Conservation (phyloP, 2,888 invertebrate genomes). For the Hedychridium roseum region DNA sequence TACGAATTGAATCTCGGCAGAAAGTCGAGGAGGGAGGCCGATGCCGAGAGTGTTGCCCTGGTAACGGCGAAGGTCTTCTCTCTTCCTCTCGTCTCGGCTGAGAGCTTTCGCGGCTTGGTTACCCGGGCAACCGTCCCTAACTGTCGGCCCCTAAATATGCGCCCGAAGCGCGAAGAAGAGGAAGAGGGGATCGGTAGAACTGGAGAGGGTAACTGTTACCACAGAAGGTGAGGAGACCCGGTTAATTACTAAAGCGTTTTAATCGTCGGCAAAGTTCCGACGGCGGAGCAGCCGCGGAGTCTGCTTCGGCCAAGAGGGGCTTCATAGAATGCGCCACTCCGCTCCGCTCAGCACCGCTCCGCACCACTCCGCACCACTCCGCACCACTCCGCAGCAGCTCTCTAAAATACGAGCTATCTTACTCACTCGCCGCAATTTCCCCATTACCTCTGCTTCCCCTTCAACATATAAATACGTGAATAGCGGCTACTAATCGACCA, state of each 20-base stretch:
- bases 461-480: too few species aligned
- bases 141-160: conserved; percentile 40
- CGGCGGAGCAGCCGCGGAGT: conserved; percentile 44
- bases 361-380: too few species aligned
- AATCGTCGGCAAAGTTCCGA: conserved; percentile 63
- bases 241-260: conserved; percentile 65
- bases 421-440: too few species aligned
- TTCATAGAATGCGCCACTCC: too few species aligned
- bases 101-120: conserved; percentile 45
- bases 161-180: conserved; percentile 10
- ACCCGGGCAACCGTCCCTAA: conserved; percentile 57
- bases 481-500: too few species aligned
- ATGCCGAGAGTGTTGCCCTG: neutral
- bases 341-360: too few species aligned
- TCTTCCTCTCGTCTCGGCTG: conserved; percentile 10
- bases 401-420: too few species aligned
- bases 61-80: conserved; percentile 6
- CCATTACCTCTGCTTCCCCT: too few species aligned
- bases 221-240: conserved; percentile 61
- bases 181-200: neutral
- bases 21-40: neutral
- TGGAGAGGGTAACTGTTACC: conserved; percentile 60
- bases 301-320: conserved; percentile 35
- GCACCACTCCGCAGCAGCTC: too few species aligned
- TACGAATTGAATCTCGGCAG: conserved; percentile 36